A percentile compares a stretch with the other conserved stretches of the same genome.
phyloP scores from a whole-genome alignment of 2,888 invertebrate genomes.

The Euplexia lucipara region DNA sequence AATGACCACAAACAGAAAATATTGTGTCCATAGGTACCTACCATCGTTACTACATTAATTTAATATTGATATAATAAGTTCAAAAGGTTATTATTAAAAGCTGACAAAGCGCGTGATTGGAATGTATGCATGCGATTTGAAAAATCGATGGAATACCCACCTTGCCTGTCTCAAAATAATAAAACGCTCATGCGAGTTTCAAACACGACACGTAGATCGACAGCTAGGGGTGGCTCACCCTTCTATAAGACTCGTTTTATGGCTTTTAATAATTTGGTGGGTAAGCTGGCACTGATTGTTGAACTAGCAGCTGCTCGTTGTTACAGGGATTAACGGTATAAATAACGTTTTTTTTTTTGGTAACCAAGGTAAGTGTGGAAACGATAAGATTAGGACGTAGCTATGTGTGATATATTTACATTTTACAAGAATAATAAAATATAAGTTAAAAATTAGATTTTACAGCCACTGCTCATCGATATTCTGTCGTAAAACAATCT shows the following conservation, averaged over 20 bases:
- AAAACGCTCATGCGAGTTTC: slow-evolving; percentile 84
- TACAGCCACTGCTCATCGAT: slow-evolving; percentile 21
- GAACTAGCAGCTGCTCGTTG: slow-evolving; percentile 84
- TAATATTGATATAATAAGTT: slow-evolving; percentile 22
- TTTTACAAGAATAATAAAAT: slow-evolving; percentile 49
- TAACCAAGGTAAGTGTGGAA: slow-evolving; percentile 73
- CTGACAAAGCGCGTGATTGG: slow-evolving; percentile 40
- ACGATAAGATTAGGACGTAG: slow-evolving; percentile 73
- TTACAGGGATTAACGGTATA: slow-evolving; percentile 82
- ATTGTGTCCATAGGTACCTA: slow-evolving; percentile 5
- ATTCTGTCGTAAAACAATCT: slow-evolving; percentile 29
- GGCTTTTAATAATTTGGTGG: slow-evolving; percentile 90
- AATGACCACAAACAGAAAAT: slow-evolving; percentile 4
- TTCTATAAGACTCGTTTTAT: slow-evolving; percentile 89
- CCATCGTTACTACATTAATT: slow-evolving; percentile 12
- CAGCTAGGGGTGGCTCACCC: slow-evolving; percentile 88
- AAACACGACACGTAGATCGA: slow-evolving; percentile 84
- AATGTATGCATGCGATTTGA: slow-evolving; percentile 60
- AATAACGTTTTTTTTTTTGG: slow-evolving; percentile 78
- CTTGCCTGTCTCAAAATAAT: slow-evolving; percentile 84
- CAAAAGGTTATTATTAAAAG: slow-evolving; percentile 33
- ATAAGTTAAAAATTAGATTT: slow-evolving; percentile 22
- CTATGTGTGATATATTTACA: slow-evolving; percentile 66
- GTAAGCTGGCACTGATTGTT: slow-evolving; percentile 89
- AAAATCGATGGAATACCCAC: slow-evolving; percentile 81